Base-by-base conservation (phyloP, 2,888 invertebrate genomes). In the Tiliacea aurago region DNA sequence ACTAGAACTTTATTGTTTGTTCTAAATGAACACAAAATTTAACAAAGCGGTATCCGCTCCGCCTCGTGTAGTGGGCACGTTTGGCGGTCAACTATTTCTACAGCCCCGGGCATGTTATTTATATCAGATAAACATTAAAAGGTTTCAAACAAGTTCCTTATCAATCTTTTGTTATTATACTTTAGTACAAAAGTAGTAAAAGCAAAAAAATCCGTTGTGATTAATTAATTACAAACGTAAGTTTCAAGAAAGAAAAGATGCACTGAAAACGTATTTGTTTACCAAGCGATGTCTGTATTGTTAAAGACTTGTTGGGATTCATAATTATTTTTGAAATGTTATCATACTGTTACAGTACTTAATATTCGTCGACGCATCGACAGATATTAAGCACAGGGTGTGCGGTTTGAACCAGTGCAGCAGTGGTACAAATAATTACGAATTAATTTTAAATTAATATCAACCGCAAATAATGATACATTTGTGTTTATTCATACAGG, bases 401-500 rank as follows among this genome's bases (percentile, higher is more conserved):
- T 28, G 47, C 18, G 45, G 53, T 53, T 53, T 20, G 37, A 15
- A 23, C 28, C 23, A 45, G 23, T 49, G 15, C n/a, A n/a, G n/a
- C n/a, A 28, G 45, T 53, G 15, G 28, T 15, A 37, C 37, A 67
- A 49, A 53, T 65, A 55, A 43, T 61, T 33, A 47, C 28, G 13
- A 43, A 66, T 56, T 58, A 20, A 58, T 66, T 47, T 61, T 28
- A 7, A 63, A 62, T 41, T 20, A 59, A n/a, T 33, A 11, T 18
- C 20, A 18, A 68, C 51, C 56, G 20, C 67, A 61, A 65, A 79
- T 67, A 37, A 58, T 55, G 64, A 33, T 10, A 56, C 59, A 61
- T 65, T 61, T 64, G 45, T 43, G 72, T 73, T 58, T 64, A 69
- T 71, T 67, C 41, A 61, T 66, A 70, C 45, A 61, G 75, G 66